Percentiles rank a stretch among this genome's conserved stretches.
Evolutionary conservation across 2,797 vertebrate genomes (phyloP).

Genomic region (Pantherophis vulpinus): DNA sequence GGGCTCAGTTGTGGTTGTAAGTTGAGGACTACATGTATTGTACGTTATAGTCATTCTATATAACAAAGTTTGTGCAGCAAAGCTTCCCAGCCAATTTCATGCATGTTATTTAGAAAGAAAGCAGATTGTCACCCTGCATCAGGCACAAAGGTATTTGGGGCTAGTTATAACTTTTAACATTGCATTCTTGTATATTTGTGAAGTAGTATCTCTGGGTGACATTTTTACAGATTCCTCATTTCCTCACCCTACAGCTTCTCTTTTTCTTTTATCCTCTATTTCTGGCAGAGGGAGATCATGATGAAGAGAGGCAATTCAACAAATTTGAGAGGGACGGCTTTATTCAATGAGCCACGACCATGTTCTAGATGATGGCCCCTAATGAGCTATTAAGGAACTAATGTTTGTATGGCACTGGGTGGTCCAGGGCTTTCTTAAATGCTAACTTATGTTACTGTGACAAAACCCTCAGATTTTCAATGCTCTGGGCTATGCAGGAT

Average conservation of each 20-base stretch:
- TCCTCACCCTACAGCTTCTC: background rate
- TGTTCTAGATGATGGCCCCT: constrained; percentile 46
- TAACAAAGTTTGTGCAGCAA: background rate
- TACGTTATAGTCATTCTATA: background rate
- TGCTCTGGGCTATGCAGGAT: background rate
- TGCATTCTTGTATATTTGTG: background rate
- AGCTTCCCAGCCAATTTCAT: background rate
- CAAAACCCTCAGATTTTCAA: background rate
- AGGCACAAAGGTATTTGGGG: background rate
- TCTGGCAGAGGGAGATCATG: constrained; percentile 41
- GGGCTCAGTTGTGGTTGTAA: background rate
- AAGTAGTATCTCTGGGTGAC: background rate
- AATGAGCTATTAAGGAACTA: constrained; percentile 56
- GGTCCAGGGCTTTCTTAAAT: constrained; percentile 44
- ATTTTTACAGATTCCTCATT: background rate
- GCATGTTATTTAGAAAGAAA: background rate
- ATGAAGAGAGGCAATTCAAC: constrained; percentile 30
- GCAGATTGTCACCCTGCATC: background rate
- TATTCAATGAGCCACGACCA: constrained; percentile 63
- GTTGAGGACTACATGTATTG: background rate
- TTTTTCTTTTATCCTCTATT: constrained; percentile 7
- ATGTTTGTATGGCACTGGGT: constrained; percentile 59
- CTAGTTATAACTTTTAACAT: background rate
- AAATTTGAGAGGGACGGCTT: constrained; percentile 54
- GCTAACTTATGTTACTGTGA: constrained; percentile 46